A percentile compares a stretch with the other conserved stretches of the same genome.
Evolutionary conservation across 2,797 vertebrate genomes (phyloP).

Genomic region (Anas bahamensis): DNA sequence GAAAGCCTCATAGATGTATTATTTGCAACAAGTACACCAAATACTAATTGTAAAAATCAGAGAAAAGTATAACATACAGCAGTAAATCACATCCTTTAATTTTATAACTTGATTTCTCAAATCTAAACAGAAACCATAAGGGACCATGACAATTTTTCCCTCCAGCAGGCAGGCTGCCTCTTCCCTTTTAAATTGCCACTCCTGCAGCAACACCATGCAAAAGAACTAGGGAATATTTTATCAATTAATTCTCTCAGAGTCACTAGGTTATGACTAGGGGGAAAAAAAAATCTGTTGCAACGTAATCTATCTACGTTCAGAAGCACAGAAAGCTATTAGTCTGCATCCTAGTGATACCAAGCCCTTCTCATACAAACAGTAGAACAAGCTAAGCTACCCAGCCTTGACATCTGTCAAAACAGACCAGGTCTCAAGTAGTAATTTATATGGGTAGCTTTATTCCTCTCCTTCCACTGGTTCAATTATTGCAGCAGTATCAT

Average conservation of each 20-base stretch:
- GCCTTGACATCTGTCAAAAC: conserved; percentile 30
- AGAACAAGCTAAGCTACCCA: conserved; percentile 3
- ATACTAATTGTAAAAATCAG: not conserved
- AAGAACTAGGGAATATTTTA: not conserved
- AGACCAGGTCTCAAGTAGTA: not conserved
- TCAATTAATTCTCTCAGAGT: not conserved
- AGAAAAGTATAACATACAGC: not conserved
- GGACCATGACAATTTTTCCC: rapidly evolving
- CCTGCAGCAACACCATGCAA: not conserved
- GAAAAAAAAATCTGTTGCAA: not conserved
- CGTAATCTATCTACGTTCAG: not conserved
- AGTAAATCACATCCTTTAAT: not conserved
- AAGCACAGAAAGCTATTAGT: not conserved
- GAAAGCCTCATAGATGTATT: not conserved
- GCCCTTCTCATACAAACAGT: not conserved
- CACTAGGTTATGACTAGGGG: not conserved
- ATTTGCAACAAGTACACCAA: not conserved
- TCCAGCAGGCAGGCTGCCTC: not conserved
- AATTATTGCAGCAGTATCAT: not conserved
- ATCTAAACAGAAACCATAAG: not conserved
- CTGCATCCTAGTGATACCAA: not conserved
- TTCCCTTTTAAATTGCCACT: not conserved
- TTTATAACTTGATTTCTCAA: not conserved
- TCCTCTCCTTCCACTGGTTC: not conserved
- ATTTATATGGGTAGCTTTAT: not conserved